These are phyloP conservation scores for Hypanus sabinus DNA, from an alignment of 2,113 vertebrate species.

Conservation along the genomic window DNA sequence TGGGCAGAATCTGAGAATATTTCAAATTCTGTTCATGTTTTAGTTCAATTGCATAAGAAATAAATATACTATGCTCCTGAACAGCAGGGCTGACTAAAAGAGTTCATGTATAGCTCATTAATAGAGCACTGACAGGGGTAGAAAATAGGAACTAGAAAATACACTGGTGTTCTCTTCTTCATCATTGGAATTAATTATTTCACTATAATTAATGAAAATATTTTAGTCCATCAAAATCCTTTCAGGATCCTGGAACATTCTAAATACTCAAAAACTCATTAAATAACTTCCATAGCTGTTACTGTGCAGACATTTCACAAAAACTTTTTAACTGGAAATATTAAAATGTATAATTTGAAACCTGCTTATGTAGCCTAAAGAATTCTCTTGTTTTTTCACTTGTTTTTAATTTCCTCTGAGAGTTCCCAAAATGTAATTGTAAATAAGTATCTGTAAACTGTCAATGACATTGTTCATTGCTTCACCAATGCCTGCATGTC, in stretches of 20 bases:
- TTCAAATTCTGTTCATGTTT: neutral
- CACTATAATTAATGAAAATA: neutral
- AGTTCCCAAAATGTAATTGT: neutral
- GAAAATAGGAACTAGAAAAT: neutral
- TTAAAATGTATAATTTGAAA: neutral
- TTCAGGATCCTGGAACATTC: neutral
- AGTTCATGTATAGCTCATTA: neutral
- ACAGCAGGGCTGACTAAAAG: neutral
- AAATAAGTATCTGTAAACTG: neutral
- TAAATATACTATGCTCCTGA: neutral
- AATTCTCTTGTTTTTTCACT: neutral
- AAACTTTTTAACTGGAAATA: neutral
- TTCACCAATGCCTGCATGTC: neutral
- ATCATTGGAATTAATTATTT: neutral
- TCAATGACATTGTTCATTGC: neutral
- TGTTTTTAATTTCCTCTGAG: neutral
- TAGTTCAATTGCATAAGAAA: neutral
- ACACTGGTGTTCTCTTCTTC: neutral
- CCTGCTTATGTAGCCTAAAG: neutral
- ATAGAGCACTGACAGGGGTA: neutral
- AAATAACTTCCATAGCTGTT: neutral
- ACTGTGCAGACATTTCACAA: neutral
- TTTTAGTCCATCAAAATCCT: neutral
- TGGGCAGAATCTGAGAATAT: neutral
- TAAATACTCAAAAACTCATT: neutral